phyloP scores from a whole-genome alignment of 2,888 invertebrate genomes.

The Trisateles emortualis region DNA sequence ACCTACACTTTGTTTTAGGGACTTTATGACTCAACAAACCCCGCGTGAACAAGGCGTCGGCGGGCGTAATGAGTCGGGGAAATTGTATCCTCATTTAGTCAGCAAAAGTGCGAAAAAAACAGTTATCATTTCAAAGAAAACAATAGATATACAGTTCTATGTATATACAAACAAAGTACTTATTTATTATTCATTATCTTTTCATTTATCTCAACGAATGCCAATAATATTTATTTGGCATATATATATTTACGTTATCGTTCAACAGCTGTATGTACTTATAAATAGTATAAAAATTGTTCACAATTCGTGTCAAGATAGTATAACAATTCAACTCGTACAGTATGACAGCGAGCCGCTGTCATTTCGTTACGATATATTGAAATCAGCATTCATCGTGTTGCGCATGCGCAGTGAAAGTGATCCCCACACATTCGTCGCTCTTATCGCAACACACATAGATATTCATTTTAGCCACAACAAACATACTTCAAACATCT shows the following conservation, averaged over 20 bases:
- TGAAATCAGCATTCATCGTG: conserved; percentile 47
- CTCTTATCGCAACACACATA: conserved; percentile 18
- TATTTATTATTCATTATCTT: neutral
- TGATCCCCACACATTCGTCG: conserved; percentile 36
- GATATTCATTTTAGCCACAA: conserved; percentile 26
- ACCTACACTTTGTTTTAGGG: conserved; percentile 46
- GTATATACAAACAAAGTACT: too few species aligned
- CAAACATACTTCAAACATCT: conserved; percentile 11
- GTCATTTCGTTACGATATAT: conserved; percentile 29
- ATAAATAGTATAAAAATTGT: conserved; percentile 1
- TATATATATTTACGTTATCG: conserved; percentile 4
- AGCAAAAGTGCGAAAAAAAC: neutral
- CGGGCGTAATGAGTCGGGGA: conserved; percentile 1
- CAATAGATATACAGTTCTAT: neutral
- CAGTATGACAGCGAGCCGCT: conserved; percentile 19
- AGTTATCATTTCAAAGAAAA: neutral
- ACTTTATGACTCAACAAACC: conserved; percentile 35
- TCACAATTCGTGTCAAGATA: neutral
- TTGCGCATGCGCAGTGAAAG: conserved; percentile 61
- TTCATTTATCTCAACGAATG: neutral
- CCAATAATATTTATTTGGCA: conserved; percentile 3
- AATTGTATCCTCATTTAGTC: neutral
- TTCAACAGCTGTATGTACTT: neutral
- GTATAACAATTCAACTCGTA: conserved; percentile 20
- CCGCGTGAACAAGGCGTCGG: neutral